Evolutionary conservation across 2,888 invertebrate species (phyloP).

Genomic region (Drosophila mimetica): DNA sequence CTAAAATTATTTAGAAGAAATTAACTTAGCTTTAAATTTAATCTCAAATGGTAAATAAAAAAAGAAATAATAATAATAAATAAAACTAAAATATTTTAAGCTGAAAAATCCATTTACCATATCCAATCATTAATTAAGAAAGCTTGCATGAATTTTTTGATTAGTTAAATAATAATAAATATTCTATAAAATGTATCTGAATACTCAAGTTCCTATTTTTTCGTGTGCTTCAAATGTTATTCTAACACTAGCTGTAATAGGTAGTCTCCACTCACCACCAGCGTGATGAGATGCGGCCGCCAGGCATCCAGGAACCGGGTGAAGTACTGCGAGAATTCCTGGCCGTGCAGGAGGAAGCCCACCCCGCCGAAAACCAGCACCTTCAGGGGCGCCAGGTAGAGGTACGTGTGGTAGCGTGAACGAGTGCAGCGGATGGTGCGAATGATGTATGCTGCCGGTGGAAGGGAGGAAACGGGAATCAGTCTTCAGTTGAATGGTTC

Average conservation of each 20-base stretch:
- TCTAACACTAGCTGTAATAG: neutral
- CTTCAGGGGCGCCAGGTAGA: conserved; percentile 91
- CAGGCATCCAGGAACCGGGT: conserved; percentile 85
- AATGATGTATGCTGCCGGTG: conserved; percentile 74
- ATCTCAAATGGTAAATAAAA: too few species aligned
- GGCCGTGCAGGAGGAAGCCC: conserved; percentile 86
- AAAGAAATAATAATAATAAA: neutral
- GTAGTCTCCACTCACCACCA: conserved; percentile 84
- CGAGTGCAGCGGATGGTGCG: conserved; percentile 86
- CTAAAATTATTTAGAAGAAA: too few species aligned
- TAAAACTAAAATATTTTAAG: too few species aligned
- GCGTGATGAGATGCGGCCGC: conserved; percentile 85
- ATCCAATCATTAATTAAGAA: too few species aligned
- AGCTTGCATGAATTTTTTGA: too few species aligned
- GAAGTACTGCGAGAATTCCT: conserved; percentile 83
- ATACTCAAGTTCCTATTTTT: too few species aligned
- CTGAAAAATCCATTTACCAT: too few species aligned
- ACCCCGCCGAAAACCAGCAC: conserved; percentile 89
- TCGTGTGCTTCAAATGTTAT: neutral
- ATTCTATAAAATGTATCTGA: too few species aligned
- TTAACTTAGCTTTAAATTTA: too few species aligned
- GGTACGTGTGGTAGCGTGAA: conserved; percentile 90
- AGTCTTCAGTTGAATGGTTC: neutral
- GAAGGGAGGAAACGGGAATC: neutral
- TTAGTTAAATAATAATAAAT: too few species aligned